A percentile compares a stretch with the other conserved stretches of the same genome.
Conservation (phyloP, 2,113 vertebrate species). For the Cynoglossus semilaevis region DNA sequence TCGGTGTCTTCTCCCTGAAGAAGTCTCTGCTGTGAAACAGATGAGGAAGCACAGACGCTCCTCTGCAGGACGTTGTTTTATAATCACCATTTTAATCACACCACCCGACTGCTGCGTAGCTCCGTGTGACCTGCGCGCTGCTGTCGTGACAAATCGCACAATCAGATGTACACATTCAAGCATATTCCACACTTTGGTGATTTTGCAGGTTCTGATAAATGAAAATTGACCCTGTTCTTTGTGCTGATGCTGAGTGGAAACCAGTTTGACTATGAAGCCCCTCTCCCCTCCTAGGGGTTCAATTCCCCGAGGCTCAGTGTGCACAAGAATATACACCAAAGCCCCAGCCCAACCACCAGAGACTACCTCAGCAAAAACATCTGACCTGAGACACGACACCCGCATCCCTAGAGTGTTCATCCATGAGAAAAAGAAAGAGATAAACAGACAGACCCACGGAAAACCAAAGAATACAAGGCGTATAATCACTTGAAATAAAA, state of each 20-base stretch:
- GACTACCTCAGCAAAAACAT: constrained; percentile 58
- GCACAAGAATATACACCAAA: constrained; percentile 40
- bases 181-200: constrained; percentile 55
- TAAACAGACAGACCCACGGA: constrained; percentile 13
- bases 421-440: not conserved
- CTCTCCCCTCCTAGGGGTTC: constrained; percentile 39
- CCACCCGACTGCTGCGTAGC: not conserved
- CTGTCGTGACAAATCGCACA: constrained; percentile 30
- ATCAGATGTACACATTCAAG: constrained; percentile 38
- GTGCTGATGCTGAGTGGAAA: constrained; percentile 66
- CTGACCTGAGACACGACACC: constrained; percentile 45
- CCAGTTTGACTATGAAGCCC: constrained; percentile 40
- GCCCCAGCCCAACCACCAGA: constrained; percentile 2
- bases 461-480: not conserved
- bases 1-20: too few relatives aligned
- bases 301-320: constrained; percentile 37
- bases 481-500: not conserved
- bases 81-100: constrained; percentile 22
- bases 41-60: constrained; percentile 13
- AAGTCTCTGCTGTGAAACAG: constrained; percentile 1
- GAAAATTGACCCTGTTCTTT: constrained; percentile 58
- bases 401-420: constrained; percentile 9
- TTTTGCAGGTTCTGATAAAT: constrained; percentile 53
- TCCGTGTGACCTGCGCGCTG: constrained; percentile 8
- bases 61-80: constrained; percentile 27